Evolutionary conservation across 2,113 vertebrate species (phyloP).

Genomic region (Callipepla squamata): DNA sequence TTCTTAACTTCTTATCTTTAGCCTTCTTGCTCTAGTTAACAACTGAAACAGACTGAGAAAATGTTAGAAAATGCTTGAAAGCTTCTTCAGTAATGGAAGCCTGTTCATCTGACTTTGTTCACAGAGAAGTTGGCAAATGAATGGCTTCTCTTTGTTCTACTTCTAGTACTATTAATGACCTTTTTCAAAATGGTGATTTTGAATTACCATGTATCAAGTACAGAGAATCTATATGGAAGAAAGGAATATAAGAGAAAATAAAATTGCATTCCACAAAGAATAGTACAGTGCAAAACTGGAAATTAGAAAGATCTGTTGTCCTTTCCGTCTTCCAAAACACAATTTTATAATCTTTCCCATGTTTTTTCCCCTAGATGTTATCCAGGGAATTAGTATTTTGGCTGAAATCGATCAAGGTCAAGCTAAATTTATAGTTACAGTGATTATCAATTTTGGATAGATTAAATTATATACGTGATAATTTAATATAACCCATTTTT

Average conservation of each 20-base stretch:
- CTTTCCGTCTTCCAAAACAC: neutral
- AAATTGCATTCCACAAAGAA: neutral
- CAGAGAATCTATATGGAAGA: neutral
- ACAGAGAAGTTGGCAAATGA: neutral
- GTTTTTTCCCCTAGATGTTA: neutral
- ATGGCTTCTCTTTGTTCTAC: neutral
- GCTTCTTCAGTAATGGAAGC: neutral
- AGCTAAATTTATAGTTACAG: neutral
- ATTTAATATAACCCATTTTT: neutral
- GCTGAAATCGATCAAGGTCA: neutral
- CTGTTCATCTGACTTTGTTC: slow-evolving; percentile 24
- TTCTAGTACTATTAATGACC: neutral
- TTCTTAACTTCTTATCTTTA: neutral
- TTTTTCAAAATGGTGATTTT: neutral
- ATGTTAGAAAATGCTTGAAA: neutral
- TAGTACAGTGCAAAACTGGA: neutral
- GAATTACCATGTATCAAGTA: neutral
- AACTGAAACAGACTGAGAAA: neutral
- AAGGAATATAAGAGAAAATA: neutral
- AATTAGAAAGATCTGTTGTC: neutral
- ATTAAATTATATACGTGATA: neutral
- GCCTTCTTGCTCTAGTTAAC: neutral
- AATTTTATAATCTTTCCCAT: neutral
- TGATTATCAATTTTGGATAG: neutral
- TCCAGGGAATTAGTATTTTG: neutral